A percentile compares a stretch with the other conserved stretches of the same genome.
Conservation (phyloP, 2,797 vertebrate genomes). For the Florisuga fusca region DNA sequence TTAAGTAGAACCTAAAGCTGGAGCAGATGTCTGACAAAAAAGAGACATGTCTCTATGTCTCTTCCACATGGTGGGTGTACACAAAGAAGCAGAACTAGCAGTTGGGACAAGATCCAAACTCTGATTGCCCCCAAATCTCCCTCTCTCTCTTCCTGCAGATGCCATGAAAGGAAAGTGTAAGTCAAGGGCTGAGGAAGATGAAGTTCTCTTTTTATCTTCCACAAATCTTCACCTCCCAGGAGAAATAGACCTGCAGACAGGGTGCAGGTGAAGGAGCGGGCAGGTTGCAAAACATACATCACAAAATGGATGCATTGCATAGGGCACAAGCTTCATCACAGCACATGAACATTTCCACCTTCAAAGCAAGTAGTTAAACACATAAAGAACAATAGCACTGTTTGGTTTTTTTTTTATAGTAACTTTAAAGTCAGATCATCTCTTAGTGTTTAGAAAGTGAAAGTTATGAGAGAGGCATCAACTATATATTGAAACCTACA, state of each 20-base stretch:
- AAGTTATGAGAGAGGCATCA: not conserved
- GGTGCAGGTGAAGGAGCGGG: not conserved
- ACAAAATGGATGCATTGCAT: not conserved
- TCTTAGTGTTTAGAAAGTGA: not conserved
- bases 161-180: not conserved
- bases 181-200: not conserved
- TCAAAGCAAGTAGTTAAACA: not conserved
- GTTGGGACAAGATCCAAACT: not conserved
- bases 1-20: not conserved
- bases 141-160: not conserved
- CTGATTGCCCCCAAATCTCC: not conserved
- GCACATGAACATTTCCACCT: not conserved
- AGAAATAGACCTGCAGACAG: not conserved
- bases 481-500: not conserved
- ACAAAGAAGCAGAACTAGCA: fast-evolving
- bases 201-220: not conserved
- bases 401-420: not conserved
- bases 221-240: not conserved
- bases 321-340: not conserved
- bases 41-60: fast-evolving
- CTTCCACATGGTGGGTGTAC: fast-evolving
- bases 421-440: not conserved
- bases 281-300: not conserved
- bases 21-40: not conserved
- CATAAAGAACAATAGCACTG: not conserved